Base-by-base conservation (phyloP, 2,888 invertebrate genomes). In the Phaedon cochleariae region DNA sequence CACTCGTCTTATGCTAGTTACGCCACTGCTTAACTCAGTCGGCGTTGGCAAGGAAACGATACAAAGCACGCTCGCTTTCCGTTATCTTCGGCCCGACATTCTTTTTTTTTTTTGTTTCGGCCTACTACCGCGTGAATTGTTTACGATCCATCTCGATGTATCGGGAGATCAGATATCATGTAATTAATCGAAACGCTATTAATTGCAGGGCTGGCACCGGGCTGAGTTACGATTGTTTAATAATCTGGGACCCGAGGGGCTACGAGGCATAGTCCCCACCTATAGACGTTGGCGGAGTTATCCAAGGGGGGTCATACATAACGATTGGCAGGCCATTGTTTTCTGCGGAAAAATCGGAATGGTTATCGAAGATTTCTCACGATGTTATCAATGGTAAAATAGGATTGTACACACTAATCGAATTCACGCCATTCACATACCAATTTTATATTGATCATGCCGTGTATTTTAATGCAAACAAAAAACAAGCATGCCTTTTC, bases 101-200 rank as follows among this genome's bases (percentile, higher is more conserved):
- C 18, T 59, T 46, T 57, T n/a, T 52, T 26, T 45, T 54, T 20
- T 34, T 31, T 34, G 20, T 20, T 45, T 10, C 57, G 61, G 52
- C 49, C 58, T 62, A 62, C 49, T 46, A 54, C 54, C 41, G 15
- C 15, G 41, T 59, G 51, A 45, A 62, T 66, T 66, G 62, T 66
- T 66, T 66, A 66, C 59, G 62, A 62, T 65, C 31, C 49, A 37
- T 31, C 55, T 59, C 59, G 37, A n/a, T 55, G 29, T 31, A 59
- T 62, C 62, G 62, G 55, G 20, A 59, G 62, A 65, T 65, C 65
- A 64, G 69, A 71, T 66, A 72, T 69, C 70, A 59, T 73, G 65
- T 71, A 74, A 81, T 80, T 81, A 81, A 81, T 80, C 77, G 78
- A 77, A 79, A 75, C 67, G 77, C 78, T 80, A 81, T 41, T 41